Conservation (phyloP, 1,140 invertebrate species). For the Anoplophora glabripennis region DNA sequence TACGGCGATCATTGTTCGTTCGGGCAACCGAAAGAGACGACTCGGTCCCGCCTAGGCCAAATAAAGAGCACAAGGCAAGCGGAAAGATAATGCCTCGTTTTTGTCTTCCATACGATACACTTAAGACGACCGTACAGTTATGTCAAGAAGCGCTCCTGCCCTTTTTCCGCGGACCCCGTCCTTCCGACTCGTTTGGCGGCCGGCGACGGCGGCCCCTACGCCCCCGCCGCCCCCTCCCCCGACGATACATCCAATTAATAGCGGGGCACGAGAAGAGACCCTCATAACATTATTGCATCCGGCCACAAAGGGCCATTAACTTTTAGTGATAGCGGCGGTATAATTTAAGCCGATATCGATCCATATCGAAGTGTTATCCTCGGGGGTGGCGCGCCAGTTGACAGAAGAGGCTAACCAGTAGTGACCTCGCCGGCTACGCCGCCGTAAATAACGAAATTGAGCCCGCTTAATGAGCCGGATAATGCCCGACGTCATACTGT, state of each 20-base stretch:
- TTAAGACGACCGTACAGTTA: too few relatives aligned
- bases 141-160: too few relatives aligned
- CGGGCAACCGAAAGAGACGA: too few relatives aligned
- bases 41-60: too few relatives aligned
- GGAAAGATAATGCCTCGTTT: too few relatives aligned
- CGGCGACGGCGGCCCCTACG: too few relatives aligned
- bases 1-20: too few relatives aligned
- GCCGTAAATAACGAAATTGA: constrained; percentile 27
- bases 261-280: constrained; percentile 16
- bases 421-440: constrained; percentile 20
- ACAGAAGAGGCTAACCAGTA: constrained; percentile 27
- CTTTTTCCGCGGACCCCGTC: too few relatives aligned
- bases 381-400: constrained; percentile 18
- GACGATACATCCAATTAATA: constrained; percentile 28
- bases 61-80: too few relatives aligned
- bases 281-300: constrained; percentile 28
- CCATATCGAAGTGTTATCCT: constrained; percentile 27
- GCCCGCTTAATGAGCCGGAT: constrained; percentile 25
- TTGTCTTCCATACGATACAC: too few relatives aligned
- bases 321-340: constrained; percentile 28
- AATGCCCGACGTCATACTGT: constrained; percentile 17
- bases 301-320: constrained; percentile 33
- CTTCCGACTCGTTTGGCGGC: too few relatives aligned
- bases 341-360: constrained; percentile 29
- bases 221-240: constrained; percentile 5